Percentiles rank a stretch among this genome's conserved stretches.
phyloP scores from a whole-genome alignment of 64 coral and sea anemone genomes.

The Exaiptasia diaphana region DNA sequence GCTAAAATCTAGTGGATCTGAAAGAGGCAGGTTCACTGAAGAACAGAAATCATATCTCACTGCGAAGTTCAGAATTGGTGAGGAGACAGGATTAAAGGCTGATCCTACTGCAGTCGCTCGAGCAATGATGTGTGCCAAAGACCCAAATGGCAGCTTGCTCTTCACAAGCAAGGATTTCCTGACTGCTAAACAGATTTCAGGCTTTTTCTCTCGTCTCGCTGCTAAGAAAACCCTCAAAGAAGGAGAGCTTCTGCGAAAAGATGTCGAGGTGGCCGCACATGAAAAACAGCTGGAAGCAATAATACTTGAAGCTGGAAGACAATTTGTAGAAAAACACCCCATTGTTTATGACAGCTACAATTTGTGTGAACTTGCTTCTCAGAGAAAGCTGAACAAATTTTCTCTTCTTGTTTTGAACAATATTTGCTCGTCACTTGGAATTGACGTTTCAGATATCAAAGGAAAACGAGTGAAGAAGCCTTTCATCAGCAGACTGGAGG shows the following conservation, averaged over 20 bases:
- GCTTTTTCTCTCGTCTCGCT: conserved; percentile 3
- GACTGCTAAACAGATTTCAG: background rate
- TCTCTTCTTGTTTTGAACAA: background rate
- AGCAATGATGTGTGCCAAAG: conserved; percentile 2
- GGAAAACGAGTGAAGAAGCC: background rate
- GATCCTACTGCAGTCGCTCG: conserved; percentile 9
- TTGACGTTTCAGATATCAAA: background rate
- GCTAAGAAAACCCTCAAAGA: conserved; percentile 11
- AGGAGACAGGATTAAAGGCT: conserved; percentile 10
- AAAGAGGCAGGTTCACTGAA: conserved; percentile 10
- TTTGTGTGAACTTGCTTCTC: conserved; percentile 5
- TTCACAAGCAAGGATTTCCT: conserved; percentile 5
- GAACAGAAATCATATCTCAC: conserved; percentile 24
- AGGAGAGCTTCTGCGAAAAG: background rate
- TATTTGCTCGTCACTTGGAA: conserved; percentile 5
- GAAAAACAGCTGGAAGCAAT: background rate
- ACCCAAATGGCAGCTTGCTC: background rate
- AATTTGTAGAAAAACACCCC: conserved; percentile 3
- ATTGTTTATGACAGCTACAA: conserved; percentile 29
- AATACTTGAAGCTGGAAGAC: background rate
- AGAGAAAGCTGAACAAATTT: conserved; percentile 18
- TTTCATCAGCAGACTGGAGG: background rate
- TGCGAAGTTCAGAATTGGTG: conserved; percentile 14
- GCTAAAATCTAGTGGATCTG: conserved; percentile 2
- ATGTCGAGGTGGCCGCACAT: conserved; percentile 7